Evolutionary conservation across 2,797 vertebrate genomes (phyloP).

Genomic region (Oryzias dopingdopingensis): DNA sequence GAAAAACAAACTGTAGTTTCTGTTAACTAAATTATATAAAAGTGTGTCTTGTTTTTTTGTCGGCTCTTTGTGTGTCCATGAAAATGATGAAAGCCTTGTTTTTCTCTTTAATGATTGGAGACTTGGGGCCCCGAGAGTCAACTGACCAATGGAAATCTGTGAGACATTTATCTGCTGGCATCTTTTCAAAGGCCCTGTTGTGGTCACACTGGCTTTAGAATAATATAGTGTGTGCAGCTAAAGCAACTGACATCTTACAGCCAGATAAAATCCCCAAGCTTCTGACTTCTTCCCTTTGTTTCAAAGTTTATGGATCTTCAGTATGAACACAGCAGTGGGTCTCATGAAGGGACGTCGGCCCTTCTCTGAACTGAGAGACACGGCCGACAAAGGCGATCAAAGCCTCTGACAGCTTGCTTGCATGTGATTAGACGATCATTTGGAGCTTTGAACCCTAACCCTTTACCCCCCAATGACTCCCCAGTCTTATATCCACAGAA

Average conservation of each 20-base stretch:
- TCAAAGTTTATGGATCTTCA: slow-evolving; percentile 52
- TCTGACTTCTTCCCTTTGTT: slow-evolving; percentile 48
- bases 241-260: slow-evolving; percentile 44
- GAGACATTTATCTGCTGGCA: slow-evolving; percentile 38
- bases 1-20: no score
- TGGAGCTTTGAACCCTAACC: slow-evolving; percentile 47
- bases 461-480: slow-evolving; percentile 20
- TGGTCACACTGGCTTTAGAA: slow-evolving; percentile 30
- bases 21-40: background rate
- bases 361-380: slow-evolving; percentile 61
- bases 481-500: slow-evolving; percentile 30
- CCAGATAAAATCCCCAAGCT: slow-evolving; percentile 52
- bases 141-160: slow-evolving; percentile 23
- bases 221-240: slow-evolving; percentile 25
- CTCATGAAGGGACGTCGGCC: slow-evolving; percentile 45
- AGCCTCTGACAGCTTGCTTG: slow-evolving; percentile 53
- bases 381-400: slow-evolving; percentile 65
- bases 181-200: slow-evolving; percentile 34
- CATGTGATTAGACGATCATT: slow-evolving; percentile 61
- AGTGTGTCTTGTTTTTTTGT: background rate
- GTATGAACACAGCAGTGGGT: slow-evolving; percentile 42
- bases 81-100: slow-evolving; percentile 13
- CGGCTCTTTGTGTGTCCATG: background rate
- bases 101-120: slow-evolving; percentile 20
- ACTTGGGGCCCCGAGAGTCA: slow-evolving; percentile 15